Conservation (phyloP, 2,113 vertebrate genomes). For the Trogon melanurus region DNA sequence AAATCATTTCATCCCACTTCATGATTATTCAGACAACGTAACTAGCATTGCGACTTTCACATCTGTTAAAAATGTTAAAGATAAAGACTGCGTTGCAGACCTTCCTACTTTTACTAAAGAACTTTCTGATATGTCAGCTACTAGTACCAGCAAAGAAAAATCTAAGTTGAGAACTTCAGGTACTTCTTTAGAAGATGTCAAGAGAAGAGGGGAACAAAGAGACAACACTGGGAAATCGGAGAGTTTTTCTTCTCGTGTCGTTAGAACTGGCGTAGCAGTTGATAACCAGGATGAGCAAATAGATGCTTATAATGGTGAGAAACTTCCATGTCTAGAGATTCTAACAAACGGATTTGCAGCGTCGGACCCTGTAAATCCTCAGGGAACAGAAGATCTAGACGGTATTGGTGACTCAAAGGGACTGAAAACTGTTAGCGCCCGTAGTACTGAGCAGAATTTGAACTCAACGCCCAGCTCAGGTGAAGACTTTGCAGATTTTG, state of each 20-base stretch:
- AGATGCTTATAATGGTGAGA: constrained; percentile 82
- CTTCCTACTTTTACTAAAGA: constrained; percentile 71
- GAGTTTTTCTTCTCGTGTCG: constrained; percentile 19
- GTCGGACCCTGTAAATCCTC: constrained; percentile 78
- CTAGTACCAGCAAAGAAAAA: constrained; percentile 76
- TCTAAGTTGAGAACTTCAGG: constrained; percentile 68
- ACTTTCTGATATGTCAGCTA: constrained; percentile 74
- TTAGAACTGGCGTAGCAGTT: constrained; percentile 67
- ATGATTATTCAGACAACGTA: constrained; percentile 76
- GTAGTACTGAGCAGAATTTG: constrained; percentile 69
- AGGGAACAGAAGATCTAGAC: constrained; percentile 79
- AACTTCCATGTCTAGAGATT: constrained; percentile 74
- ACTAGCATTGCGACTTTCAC: constrained; percentile 78
- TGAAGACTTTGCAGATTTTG: constrained; percentile 90
- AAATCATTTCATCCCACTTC: constrained; percentile 79
- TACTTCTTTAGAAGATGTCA: constrained; percentile 71
- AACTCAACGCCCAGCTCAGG: constrained; percentile 70
- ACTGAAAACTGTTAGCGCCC: constrained; percentile 53
- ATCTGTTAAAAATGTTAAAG: constrained; percentile 75
- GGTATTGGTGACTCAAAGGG: constrained; percentile 64
- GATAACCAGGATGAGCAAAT: constrained; percentile 62
- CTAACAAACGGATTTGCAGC: constrained; percentile 91
- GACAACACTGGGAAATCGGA: constrained; percentile 60
- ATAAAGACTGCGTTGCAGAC: constrained; percentile 70
- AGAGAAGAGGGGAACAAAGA: constrained; percentile 63